phyloP scores from a whole-genome alignment of 2,113 vertebrate species.

The Dromiciops gliroides region DNA sequence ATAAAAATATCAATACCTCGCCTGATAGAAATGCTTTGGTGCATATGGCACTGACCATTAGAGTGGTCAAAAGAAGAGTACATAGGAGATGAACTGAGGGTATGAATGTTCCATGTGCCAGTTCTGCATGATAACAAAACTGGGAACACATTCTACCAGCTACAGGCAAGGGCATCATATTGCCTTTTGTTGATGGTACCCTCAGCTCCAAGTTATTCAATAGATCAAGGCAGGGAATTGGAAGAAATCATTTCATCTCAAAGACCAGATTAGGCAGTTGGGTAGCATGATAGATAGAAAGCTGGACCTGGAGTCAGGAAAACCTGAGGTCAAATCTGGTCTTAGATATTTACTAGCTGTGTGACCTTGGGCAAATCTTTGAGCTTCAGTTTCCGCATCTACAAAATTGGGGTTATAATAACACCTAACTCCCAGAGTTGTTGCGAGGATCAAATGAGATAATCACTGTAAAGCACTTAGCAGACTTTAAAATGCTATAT shows the following conservation, averaged over 20 bases:
- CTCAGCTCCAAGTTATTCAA: not conserved
- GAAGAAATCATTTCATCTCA: not conserved
- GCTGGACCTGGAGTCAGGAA: not conserved
- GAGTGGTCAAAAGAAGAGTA: not conserved
- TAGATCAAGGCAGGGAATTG: not conserved
- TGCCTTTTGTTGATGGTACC: not conserved
- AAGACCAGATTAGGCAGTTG: not conserved
- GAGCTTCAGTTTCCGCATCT: not conserved
- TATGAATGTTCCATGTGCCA: not conserved
- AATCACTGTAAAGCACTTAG: not conserved
- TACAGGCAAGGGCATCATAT: not conserved
- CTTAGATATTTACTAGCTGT: not conserved
- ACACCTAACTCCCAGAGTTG: not conserved
- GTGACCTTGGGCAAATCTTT: not conserved
- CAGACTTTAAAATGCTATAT: not conserved
- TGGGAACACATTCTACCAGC: not conserved
- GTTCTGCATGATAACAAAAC: not conserved
- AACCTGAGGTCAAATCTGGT: not conserved
- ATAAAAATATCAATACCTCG: not conserved
- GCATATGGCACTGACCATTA: not conserved
- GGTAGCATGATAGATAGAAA: not conserved
- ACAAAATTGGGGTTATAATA: not conserved
- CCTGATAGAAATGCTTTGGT: not conserved
- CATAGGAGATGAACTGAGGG: not conserved
- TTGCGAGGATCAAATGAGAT: not conserved